These are phyloP conservation scores for Chrysodeixis includens DNA, from an alignment of 2,888 invertebrate species.

Conservation along the genomic window DNA sequence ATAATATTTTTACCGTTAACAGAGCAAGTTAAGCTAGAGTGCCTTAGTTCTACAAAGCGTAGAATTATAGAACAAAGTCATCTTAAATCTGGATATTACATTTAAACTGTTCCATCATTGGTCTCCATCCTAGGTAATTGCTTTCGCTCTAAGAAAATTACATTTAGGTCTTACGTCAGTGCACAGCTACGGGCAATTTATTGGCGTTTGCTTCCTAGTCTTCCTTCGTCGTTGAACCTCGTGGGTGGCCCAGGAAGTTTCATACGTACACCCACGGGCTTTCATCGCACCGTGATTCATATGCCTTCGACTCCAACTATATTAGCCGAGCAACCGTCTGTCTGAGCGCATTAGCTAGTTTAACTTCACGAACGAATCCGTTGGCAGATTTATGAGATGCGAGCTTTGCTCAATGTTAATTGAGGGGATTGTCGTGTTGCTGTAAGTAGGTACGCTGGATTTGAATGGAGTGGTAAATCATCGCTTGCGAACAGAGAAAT, in stretches of 20 bases:
- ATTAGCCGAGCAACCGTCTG: slow-evolving; percentile 62
- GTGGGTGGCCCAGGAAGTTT: slow-evolving; percentile 87
- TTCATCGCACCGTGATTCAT: slow-evolving; percentile 85
- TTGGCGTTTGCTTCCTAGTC: slow-evolving; percentile 62
- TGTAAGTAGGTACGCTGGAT: slow-evolving; percentile 21
- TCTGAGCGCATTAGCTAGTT: slow-evolving; percentile 69
- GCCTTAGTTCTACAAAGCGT: background rate
- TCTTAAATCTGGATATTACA: slow-evolving; percentile 15
- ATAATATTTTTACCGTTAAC: background rate
- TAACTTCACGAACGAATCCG: slow-evolving; percentile 55
- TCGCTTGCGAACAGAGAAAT: background rate
- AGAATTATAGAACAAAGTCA: background rate
- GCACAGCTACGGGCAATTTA: slow-evolving; percentile 47
- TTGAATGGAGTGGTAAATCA: background rate
- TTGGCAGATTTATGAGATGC: slow-evolving; percentile 65
- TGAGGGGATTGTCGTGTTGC: slow-evolving; percentile 33
- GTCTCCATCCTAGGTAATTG: slow-evolving; percentile 48
- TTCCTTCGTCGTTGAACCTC: slow-evolving; percentile 59
- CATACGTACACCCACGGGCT: slow-evolving; percentile 80
- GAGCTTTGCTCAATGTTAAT: slow-evolving; percentile 44
- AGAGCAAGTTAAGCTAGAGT: background rate
- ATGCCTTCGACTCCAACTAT: slow-evolving; percentile 62
- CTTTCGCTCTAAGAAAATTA: slow-evolving; percentile 42
- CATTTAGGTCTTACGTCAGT: slow-evolving; percentile 55
- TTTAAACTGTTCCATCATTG: slow-evolving; percentile 42